Percentiles rank a stretch among this genome's conserved stretches.
Evolutionary conservation across 2,797 vertebrate genomes (phyloP).

Genomic region (Peromyscus nudipes): DNA sequence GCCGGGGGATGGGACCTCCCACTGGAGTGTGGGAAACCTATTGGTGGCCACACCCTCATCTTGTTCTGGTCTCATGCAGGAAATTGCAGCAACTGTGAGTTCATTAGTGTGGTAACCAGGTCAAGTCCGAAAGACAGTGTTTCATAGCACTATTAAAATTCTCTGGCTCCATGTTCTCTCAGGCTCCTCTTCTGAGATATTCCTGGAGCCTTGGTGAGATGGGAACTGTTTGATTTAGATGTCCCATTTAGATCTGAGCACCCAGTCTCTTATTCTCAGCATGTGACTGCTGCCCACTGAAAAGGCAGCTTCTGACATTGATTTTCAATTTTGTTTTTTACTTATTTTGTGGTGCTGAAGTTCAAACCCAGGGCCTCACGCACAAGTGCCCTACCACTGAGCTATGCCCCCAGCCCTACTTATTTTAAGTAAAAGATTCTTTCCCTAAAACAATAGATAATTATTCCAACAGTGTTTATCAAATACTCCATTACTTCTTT

Average conservation of each 20-base stretch:
- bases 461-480: conserved; percentile 58
- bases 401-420: not conserved
- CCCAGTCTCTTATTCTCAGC: not conserved
- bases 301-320: not conserved
- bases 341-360: not conserved
- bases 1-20: not conserved
- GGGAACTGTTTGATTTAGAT: not conserved
- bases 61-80: not conserved
- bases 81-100: not conserved
- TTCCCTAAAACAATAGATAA: conserved; percentile 49
- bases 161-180: not conserved
- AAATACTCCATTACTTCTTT: conserved; percentile 25
- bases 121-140: not conserved
- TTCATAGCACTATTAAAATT: not conserved
- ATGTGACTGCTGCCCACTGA: not conserved
- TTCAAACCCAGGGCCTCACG: not conserved
- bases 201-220: not conserved
- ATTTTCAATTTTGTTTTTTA: not conserved
- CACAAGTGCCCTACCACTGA: not conserved
- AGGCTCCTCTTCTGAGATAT: not conserved
- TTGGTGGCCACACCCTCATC: not conserved
- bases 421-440: conserved; percentile 58
- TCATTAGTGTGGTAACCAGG: not conserved
- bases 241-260: not conserved
- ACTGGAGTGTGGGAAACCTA: not conserved